These are phyloP conservation scores for Chaenocephalus aceratus DNA, from an alignment of 2,113 vertebrate species.

Conservation along the genomic window DNA sequence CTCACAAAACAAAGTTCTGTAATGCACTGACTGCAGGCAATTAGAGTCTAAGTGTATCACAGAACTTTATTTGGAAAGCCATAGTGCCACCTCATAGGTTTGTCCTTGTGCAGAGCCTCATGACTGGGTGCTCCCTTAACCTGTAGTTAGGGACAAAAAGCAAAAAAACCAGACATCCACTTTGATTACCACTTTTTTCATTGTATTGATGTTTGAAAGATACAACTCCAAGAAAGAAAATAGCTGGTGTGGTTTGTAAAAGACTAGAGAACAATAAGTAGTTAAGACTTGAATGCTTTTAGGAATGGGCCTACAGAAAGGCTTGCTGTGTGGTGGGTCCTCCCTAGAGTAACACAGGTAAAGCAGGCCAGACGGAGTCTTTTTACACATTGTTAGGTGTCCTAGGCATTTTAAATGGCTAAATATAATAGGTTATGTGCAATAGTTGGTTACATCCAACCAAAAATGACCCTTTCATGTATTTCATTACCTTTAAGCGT, in stretches of 20 bases:
- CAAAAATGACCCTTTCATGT: conserved; percentile 13
- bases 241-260: neutral
- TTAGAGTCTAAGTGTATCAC: conserved; percentile 88
- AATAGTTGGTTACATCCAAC: conserved; percentile 8
- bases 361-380: conserved; percentile 50
- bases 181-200: conserved; percentile 31
- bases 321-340: conserved; percentile 36
- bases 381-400: conserved; percentile 43
- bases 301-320: conserved; percentile 48
- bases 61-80: conserved; percentile 90
- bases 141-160: conserved; percentile 67
- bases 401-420: conserved; percentile 25
- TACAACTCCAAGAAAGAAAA: neutral
- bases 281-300: conserved; percentile 10
- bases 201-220: conserved; percentile 4
- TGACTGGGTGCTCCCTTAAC: conserved; percentile 62
- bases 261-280: neutral
- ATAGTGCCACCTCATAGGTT: conserved; percentile 79
- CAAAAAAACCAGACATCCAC: conserved; percentile 43
- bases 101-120: conserved; percentile 69
- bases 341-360: conserved; percentile 52
- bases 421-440: conserved; percentile 20
- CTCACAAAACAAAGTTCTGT: conserved; percentile 91
- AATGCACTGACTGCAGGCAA: conserved; percentile 89
- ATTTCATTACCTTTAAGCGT: conserved; percentile 53